phyloP scores from a whole-genome alignment of 2,888 invertebrate genomes.

The Agelastica alni region DNA sequence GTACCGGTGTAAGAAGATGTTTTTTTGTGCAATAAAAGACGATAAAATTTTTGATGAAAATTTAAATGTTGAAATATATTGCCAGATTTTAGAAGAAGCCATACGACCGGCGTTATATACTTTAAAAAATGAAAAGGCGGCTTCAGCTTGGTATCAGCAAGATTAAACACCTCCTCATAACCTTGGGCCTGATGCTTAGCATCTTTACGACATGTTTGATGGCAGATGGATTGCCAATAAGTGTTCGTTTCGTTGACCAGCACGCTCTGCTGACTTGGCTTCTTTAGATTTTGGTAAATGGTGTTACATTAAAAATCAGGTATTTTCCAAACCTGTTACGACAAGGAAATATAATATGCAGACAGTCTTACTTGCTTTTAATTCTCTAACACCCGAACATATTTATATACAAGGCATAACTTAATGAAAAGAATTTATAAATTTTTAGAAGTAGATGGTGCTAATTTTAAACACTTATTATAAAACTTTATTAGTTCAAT shows the following conservation, averaged over 20 bases:
- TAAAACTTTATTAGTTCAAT: too few species aligned
- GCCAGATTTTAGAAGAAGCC: neutral
- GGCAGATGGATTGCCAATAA: neutral
- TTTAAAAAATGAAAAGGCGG: neutral
- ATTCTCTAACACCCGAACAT: too few species aligned
- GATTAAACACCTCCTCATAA: neutral
- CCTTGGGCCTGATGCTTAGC: neutral
- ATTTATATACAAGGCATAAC: too few species aligned
- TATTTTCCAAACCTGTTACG: neutral
- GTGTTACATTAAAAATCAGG: neutral
- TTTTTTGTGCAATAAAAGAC: neutral
- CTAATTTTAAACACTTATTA: too few species aligned
- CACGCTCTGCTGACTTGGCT: neutral
- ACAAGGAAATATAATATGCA: neutral
- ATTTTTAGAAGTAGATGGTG: too few species aligned
- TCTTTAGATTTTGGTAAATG: neutral
- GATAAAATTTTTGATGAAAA: neutral
- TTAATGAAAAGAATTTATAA: too few species aligned
- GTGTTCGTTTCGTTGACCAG: neutral
- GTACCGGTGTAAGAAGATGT: too few species aligned
- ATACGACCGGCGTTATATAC: neutral
- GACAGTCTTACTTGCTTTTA: neutral
- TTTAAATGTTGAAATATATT: neutral
- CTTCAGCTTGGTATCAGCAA: neutral
- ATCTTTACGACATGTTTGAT: neutral